A percentile compares a stretch with the other conserved stretches of the same genome.
Evolutionary conservation across 2,113 vertebrate genomes (phyloP).

Genomic region (Nothoprocta perdicaria): DNA sequence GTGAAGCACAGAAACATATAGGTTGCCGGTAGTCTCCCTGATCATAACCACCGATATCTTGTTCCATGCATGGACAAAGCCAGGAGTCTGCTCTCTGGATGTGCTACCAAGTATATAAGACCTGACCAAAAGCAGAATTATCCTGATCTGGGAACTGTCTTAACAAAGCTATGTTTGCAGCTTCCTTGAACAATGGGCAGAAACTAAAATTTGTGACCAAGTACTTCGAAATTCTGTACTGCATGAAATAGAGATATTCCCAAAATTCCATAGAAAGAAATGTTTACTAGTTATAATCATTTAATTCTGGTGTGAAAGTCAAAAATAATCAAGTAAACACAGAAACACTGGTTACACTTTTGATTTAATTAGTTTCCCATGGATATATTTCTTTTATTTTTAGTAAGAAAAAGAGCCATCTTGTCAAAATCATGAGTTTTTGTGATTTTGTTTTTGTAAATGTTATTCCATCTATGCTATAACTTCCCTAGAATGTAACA

Average conservation of each 20-base stretch:
- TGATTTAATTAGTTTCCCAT: neutral
- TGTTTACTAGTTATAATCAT: neutral
- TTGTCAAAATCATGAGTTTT: neutral
- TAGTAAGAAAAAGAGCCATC: neutral
- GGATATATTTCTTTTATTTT: neutral
- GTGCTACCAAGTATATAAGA: neutral
- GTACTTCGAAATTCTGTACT: neutral
- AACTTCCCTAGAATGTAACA: accelerated
- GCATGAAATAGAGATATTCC: neutral
- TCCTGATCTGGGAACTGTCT: neutral
- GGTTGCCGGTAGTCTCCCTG: neutral
- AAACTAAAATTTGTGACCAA: neutral
- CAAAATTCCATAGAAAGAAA: neutral
- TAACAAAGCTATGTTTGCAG: neutral
- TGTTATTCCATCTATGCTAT: accelerated
- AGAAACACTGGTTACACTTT: neutral
- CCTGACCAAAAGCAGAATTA: neutral
- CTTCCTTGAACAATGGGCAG: neutral
- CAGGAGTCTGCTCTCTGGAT: neutral
- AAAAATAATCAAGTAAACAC: neutral
- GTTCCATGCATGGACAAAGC: neutral
- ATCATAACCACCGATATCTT: neutral
- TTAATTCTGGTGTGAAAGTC: no score
- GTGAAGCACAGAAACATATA: neutral
- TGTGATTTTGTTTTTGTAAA: neutral